Evolutionary conservation across 2,888 invertebrate species (phyloP), one percentile per base, ranked within the genome.

Genomic region (Arge pagana): DNA sequence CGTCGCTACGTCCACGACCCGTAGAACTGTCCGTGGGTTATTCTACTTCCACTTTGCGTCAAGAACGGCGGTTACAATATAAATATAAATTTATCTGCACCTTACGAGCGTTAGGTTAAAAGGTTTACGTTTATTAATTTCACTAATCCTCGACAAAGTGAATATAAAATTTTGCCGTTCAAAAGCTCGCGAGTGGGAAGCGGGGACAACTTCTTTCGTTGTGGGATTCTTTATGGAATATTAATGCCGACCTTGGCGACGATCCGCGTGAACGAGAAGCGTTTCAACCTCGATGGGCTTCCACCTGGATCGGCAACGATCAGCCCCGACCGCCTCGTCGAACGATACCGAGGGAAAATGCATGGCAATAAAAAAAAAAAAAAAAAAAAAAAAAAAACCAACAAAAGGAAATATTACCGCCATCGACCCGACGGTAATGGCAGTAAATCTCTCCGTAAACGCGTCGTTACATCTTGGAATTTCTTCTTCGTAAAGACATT

Each of bases 51-150:
- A 30, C 42, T 42, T 30, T 33, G 33, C 31, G 33, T 33, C 23
- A 24, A 45, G 42, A 40, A 45, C 53, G 61, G 61, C 66, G 68
- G 70, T 71, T 71, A 66, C 65, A 72, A 70, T 72, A 72, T 72
- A 73, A 70, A 71, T 68, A 67, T 62, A 62, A 72, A 71, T 73
- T 73, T 73, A 73, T 71, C 64, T 64, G 57, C 61, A 50, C 59
- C 65, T 61, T 56, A 59, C 55, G 53, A 63, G 68, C 74, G 66
- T 74, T 70, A 68, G 67, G 65, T 70, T 65, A 65, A 68, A 66
- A 71, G 70, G 66, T 73, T 74, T 74, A 74, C 68, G 71, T 70
- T 72, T 70, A 71, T 74, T 71, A 72, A 70, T 71, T 71, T 67
- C 57, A 64, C 67, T 71, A 72, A 72, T 72, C 63, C 64, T 41